These are phyloP conservation scores for Aerospiza tachiro DNA, from an alignment of 2,797 vertebrate genomes.

Conservation along the genomic window DNA sequence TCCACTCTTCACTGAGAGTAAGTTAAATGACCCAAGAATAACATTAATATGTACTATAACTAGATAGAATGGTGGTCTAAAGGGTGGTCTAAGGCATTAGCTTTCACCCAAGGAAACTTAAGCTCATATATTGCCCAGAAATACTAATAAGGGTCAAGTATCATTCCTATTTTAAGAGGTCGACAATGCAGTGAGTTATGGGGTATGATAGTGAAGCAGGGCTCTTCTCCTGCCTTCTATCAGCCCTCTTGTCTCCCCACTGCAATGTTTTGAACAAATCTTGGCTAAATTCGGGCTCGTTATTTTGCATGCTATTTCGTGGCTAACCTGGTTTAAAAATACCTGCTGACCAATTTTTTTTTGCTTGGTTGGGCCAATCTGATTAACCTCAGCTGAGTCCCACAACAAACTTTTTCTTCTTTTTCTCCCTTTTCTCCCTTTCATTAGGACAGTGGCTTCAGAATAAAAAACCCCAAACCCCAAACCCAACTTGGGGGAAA, in stretches of 20 bases:
- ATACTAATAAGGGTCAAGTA: conserved; percentile 77
- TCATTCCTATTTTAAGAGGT: conserved; percentile 71
- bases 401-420: not conserved
- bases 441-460: not conserved
- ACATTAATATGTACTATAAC: conserved; percentile 73
- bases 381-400: not conserved
- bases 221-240: conserved; percentile 14
- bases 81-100: conserved; percentile 76
- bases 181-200: conserved; percentile 54
- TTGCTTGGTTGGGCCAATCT: not conserved
- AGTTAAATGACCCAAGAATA: conserved; percentile 82
- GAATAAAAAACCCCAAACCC: not conserved
- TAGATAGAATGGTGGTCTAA: conserved; percentile 68
- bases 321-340: conserved; percentile 8
- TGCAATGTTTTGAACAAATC: conserved; percentile 9
- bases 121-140: conserved; percentile 73
- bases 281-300: not conserved
- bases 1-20: conserved; percentile 69
- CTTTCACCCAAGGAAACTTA: conserved; percentile 76
- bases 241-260: not conserved
- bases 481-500: not conserved
- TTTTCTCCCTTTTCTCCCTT: not conserved
- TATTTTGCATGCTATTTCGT: not conserved
- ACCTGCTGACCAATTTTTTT: not conserved
- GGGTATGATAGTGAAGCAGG: not conserved